Conservation (phyloP, 2,797 vertebrate species). For the Sebastes hopkinsi region DNA sequence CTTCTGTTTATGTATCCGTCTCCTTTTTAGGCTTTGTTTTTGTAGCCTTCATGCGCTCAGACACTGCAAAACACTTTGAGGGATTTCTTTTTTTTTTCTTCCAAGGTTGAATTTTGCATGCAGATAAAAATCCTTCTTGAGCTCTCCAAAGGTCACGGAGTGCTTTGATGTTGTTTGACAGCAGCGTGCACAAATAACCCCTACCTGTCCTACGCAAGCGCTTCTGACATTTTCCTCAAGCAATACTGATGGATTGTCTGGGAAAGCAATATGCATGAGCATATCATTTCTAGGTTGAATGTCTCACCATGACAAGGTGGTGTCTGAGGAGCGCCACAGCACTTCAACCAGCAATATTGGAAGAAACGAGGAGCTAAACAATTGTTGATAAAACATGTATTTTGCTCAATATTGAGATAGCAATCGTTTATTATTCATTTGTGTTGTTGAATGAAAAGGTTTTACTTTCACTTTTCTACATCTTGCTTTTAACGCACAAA, state of each 20-base stretch:
- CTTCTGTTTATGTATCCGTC: slow-evolving; percentile 32
- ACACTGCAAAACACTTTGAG: neutral
- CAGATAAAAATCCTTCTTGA: slow-evolving; percentile 56
- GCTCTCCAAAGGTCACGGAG: slow-evolving; percentile 57
- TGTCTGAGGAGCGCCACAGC: neutral
- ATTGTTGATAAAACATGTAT: neutral
- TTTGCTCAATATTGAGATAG: neutral
- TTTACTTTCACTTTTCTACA: neutral
- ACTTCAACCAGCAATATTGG: neutral
- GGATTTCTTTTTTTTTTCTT: slow-evolving; percentile 1
- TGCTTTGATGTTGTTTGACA: slow-evolving; percentile 67
- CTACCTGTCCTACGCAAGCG: slow-evolving; percentile 49
- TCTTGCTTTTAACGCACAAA: neutral
- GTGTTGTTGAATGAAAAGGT: neutral
- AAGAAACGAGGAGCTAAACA: neutral
- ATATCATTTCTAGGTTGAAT: slow-evolving; percentile 14
- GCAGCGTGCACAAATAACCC: slow-evolving; percentile 46
- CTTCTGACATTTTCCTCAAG: slow-evolving; percentile 58
- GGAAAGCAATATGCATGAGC: slow-evolving; percentile 41
- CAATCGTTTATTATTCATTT: rapidly evolving
- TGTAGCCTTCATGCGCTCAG: neutral
- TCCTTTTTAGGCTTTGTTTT: slow-evolving; percentile 34
- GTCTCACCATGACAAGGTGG: slow-evolving; percentile 1
- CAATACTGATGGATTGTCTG: slow-evolving; percentile 44
- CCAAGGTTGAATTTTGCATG: slow-evolving; percentile 54